Evolutionary conservation across 2,888 invertebrate genomes (phyloP).

Genomic region (Drosophila limbata): DNA sequence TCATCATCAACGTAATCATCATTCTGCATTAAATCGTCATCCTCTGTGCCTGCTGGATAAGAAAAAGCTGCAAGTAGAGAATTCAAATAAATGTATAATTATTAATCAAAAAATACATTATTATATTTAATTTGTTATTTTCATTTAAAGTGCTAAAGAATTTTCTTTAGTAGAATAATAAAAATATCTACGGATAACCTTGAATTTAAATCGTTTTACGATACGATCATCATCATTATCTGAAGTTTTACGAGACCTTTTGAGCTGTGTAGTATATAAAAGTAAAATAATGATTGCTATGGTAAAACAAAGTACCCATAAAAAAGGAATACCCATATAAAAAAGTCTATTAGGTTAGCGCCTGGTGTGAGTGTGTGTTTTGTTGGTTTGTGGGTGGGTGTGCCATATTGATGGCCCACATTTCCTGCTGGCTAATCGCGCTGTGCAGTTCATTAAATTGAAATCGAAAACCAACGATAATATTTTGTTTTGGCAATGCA

Average conservation of each 20-base stretch:
- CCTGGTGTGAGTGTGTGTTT: slow-evolving; percentile 5
- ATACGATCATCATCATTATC: slow-evolving; percentile 35
- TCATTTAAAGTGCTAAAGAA: no score
- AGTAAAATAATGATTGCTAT: slow-evolving; percentile 14
- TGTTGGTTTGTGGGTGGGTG: slow-evolving; percentile 5
- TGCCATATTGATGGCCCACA: slow-evolving; percentile 47
- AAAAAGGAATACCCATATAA: slow-evolving; percentile 30
- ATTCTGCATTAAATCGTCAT: slow-evolving; percentile 40
- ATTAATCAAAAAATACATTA: no score
- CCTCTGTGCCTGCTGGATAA: slow-evolving; percentile 13
- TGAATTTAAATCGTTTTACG: slow-evolving; percentile 42
- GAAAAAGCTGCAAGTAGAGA: slow-evolving; percentile 33
- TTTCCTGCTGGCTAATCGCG: slow-evolving; percentile 57
- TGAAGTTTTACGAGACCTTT: slow-evolving; percentile 38
- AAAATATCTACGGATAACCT: slow-evolving; percentile 42
- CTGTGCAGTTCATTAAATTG: slow-evolving; percentile 57
- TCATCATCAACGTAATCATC: slow-evolving; percentile 55
- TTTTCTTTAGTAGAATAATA: no score
- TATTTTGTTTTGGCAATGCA: slow-evolving; percentile 62
- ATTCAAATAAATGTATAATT: background rate
- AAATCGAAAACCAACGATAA: slow-evolving; percentile 56
- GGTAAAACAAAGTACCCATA: slow-evolving; percentile 43
- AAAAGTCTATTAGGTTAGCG: slow-evolving; percentile 22
- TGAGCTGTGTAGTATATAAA: slow-evolving; percentile 13
- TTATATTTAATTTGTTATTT: no score